phyloP scores from a whole-genome alignment of 2,113 vertebrate genomes.

The Cyanistes caeruleus region DNA sequence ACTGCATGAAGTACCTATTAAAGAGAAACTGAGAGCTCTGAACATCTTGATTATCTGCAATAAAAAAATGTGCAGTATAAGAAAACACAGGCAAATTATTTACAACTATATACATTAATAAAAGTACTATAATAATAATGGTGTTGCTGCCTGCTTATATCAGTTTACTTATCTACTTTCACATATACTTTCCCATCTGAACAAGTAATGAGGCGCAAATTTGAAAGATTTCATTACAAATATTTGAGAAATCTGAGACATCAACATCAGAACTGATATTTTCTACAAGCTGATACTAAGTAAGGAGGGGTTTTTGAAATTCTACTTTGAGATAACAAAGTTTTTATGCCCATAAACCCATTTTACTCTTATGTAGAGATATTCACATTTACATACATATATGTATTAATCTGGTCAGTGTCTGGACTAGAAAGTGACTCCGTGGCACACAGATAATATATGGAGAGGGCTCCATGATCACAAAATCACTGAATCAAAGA shows the following conservation, averaged over 20 bases:
- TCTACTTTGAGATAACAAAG: neutral
- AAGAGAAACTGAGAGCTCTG: neutral
- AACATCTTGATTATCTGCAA: neutral
- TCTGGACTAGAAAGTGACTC: neutral
- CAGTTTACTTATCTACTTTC: neutral
- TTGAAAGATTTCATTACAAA: neutral
- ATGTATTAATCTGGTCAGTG: neutral
- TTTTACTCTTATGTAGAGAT: neutral
- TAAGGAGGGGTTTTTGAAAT: neutral
- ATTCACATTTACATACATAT: neutral
- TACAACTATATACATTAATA: neutral
- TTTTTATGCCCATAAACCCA: neutral
- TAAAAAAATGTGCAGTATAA: neutral
- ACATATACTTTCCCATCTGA: neutral
- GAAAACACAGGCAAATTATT: neutral
- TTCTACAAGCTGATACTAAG: neutral
- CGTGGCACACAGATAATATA: neutral
- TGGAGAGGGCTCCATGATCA: neutral
- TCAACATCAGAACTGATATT: neutral
- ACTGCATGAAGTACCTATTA: neutral
- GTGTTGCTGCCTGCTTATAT: neutral
- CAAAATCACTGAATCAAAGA: neutral
- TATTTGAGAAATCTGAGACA: neutral
- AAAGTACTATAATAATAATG: neutral
- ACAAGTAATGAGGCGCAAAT: neutral